A percentile compares a stretch with the other conserved stretches of the same genome.
These are phyloP conservation scores for Anoplius nigerrimus DNA, from an alignment of 2,888 invertebrate genomes.

Conservation along the genomic window DNA sequence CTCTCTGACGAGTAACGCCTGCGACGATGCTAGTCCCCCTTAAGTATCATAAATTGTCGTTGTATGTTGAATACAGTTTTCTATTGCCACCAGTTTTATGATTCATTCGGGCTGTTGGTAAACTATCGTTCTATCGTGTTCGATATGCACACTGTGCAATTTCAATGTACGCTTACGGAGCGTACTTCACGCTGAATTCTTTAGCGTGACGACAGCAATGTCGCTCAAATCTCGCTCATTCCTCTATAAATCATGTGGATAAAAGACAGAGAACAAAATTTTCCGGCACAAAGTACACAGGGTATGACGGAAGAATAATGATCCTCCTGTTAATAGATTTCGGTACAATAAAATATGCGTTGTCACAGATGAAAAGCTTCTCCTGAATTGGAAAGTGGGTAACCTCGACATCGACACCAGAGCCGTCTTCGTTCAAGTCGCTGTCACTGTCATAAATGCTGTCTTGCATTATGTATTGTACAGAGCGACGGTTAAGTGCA, in stretches of 20 bases:
- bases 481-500: conserved; percentile 51
- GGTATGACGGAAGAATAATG: background rate
- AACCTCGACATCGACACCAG: conserved; percentile 39
- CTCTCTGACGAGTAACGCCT: conserved; percentile 7
- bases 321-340: too few relatives aligned
- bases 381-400: conserved; percentile 20
- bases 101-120: too few relatives aligned
- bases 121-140: too few relatives aligned
- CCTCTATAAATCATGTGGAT: conserved; percentile 18
- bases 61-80: too few relatives aligned
- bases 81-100: too few relatives aligned
- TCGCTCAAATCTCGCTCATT: conserved; percentile 1
- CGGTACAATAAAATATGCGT: too few relatives aligned
- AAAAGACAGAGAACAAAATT: conserved; percentile 8
- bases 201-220: background rate
- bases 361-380: background rate
- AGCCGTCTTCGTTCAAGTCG: conserved; percentile 47
- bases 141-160: too few relatives aligned
- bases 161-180: too few relatives aligned
- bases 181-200: too few relatives aligned
- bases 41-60: too few relatives aligned
- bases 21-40: too few relatives aligned
- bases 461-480: conserved; percentile 65
- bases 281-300: background rate
- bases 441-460: conserved; percentile 58